These are phyloP conservation scores for Cichladusa arquata DNA, from an alignment of 2,113 vertebrate species.

Conservation along the genomic window DNA sequence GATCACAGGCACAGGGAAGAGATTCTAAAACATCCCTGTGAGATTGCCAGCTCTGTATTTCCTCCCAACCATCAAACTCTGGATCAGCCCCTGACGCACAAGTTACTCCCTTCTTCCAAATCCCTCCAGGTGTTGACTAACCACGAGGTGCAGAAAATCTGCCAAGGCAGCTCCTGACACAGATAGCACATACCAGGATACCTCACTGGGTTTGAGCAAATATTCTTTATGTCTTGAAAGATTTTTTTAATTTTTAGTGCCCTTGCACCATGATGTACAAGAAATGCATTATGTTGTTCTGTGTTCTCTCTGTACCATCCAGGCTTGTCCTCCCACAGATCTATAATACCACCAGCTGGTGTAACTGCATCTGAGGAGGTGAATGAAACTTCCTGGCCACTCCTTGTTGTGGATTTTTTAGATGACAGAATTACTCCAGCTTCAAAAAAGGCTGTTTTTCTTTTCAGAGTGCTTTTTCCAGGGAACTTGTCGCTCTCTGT, in stretches of 20 bases:
- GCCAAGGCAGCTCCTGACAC: neutral
- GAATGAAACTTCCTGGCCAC: neutral
- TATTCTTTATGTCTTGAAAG: neutral
- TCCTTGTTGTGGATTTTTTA: neutral
- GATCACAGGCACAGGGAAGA: neutral
- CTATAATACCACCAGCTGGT: neutral
- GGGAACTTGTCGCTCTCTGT: neutral
- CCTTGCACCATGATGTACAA: neutral
- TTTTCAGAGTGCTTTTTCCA: neutral
- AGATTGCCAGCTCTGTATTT: neutral
- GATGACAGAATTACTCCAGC: neutral
- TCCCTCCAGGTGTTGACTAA: neutral
- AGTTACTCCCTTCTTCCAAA: neutral
- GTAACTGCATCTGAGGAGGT: neutral
- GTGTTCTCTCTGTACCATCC: neutral
- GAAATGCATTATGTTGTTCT: neutral
- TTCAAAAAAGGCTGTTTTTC: neutral
- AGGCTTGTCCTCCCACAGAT: neutral
- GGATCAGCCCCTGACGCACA: rapidly evolving
- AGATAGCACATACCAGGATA: neutral
- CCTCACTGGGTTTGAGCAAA: neutral
- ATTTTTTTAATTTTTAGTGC: neutral
- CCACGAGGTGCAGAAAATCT: neutral
- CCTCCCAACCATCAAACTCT: neutral
- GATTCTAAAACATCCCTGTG: neutral